These are phyloP conservation scores for Dipus sagitta DNA, from an alignment of 2,797 vertebrate species.

Conservation along the genomic window DNA sequence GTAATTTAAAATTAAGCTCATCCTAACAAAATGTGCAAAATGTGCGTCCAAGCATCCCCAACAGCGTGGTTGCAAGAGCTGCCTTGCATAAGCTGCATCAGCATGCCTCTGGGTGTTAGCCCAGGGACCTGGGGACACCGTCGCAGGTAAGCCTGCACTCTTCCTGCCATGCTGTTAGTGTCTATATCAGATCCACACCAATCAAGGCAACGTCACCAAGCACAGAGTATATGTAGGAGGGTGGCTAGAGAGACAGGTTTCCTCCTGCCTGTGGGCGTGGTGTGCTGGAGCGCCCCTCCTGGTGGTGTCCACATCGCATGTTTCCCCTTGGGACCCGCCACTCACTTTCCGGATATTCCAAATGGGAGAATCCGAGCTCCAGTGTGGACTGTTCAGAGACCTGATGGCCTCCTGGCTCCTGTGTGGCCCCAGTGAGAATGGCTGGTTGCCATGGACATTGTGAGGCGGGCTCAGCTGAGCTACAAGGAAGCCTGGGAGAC, in stretches of 20 bases:
- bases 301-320: not conserved
- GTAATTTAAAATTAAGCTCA: constrained; percentile 89
- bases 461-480: not conserved
- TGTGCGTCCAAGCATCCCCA: constrained; percentile 74
- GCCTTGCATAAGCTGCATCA: no score
- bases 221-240: no score
- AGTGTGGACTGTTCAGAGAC: not conserved
- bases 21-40: constrained; percentile 89
- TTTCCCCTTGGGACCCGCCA: not conserved
- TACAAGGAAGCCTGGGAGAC: not conserved
- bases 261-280: no score
- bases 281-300: not conserved
- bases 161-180: no score
- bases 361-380: not conserved
- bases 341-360: not conserved
- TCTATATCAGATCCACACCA: no score
- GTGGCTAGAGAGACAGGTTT: no score
- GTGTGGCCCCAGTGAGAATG: not conserved
- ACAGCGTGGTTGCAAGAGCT: not conserved
- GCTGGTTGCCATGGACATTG: not conserved
- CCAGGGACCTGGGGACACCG: no score
- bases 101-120: no score
- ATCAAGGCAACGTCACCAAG: no score
- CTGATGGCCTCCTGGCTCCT: not conserved
- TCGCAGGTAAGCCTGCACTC: no score